Percentiles rank a stretch among this genome's conserved stretches.
Evolutionary conservation across 2,113 vertebrate genomes (phyloP).

Genomic region (Dipodomys merriami): DNA sequence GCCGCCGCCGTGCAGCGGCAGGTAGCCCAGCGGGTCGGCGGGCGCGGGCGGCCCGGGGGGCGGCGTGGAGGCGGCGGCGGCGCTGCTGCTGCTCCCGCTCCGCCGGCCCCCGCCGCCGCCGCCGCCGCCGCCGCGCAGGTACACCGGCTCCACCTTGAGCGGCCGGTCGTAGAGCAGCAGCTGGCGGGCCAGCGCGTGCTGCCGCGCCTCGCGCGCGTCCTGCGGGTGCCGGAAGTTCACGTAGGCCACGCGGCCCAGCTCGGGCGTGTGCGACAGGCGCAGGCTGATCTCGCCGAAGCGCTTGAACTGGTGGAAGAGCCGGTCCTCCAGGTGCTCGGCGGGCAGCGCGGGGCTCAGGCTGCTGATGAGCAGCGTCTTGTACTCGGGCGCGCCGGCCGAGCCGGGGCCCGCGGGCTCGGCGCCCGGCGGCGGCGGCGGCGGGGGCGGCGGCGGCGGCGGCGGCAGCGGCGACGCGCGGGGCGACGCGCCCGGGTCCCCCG

Average conservation of each 20-base stretch:
- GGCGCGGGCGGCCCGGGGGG: slow-evolving; percentile 88
- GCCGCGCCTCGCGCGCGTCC: slow-evolving; percentile 94
- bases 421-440: slow-evolving; percentile 62
- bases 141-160: slow-evolving; percentile 96
- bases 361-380: slow-evolving; percentile 97
- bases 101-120: slow-evolving; percentile 80
- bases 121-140: slow-evolving; percentile 86
- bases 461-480: slow-evolving; percentile 81
- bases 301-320: slow-evolving; percentile 97
- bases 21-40: slow-evolving; percentile 89
- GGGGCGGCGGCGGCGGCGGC: slow-evolving; percentile 82
- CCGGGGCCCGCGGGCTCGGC: slow-evolving; percentile 81
- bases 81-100: slow-evolving; percentile 78
- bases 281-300: slow-evolving; percentile 98
- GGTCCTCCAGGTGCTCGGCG: slow-evolving; percentile 96
- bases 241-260: slow-evolving; percentile 96
- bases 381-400: slow-evolving; percentile 87
- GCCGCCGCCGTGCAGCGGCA: slow-evolving; percentile 88
- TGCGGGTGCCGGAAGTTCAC: slow-evolving; percentile 97
- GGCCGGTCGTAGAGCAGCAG: slow-evolving; percentile 94
- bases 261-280: slow-evolving; percentile 96
- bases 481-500: slow-evolving; percentile 76
- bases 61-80: slow-evolving; percentile 82
- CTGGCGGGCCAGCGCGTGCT: slow-evolving; percentile 93
- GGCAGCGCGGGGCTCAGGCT: slow-evolving; percentile 95